phyloP scores from a whole-genome alignment of 2,113 vertebrate species.

The Verasper variegatus region DNA sequence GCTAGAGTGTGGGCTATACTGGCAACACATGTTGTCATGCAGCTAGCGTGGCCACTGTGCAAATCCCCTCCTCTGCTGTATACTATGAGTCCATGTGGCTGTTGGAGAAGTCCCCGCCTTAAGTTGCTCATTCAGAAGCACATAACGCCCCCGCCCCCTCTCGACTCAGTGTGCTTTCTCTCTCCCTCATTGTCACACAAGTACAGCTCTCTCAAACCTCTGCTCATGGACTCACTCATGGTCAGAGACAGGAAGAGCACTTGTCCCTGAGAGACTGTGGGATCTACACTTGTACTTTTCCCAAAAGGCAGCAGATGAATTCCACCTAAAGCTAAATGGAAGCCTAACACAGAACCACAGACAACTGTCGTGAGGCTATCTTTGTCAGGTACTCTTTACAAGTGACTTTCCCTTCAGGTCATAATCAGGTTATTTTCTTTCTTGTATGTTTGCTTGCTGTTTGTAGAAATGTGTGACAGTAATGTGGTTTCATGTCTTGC shows the following conservation, averaged over 20 bases:
- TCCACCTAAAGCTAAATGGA: conserved; percentile 49
- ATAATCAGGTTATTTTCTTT: background rate
- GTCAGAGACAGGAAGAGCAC: conserved; percentile 35
- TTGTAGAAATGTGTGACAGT: background rate
- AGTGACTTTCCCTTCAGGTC: conserved; percentile 5
- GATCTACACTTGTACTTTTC: conserved; percentile 28
- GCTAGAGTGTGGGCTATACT: no score
- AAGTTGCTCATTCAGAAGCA: conserved; percentile 53
- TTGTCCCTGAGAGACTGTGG: conserved; percentile 34
- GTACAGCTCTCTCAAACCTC: conserved; percentile 29
- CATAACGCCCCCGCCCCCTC: conserved; percentile 30
- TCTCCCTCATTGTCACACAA: conserved; percentile 48
- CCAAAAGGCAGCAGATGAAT: conserved; percentile 42
- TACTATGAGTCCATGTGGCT: conserved; percentile 35
- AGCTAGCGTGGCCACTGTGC: background rate
- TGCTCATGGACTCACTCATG: conserved; percentile 53
- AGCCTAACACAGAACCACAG: conserved; percentile 42
- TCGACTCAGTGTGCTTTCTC: conserved; percentile 16
- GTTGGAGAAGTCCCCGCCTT: conserved; percentile 62
- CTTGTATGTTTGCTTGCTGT: background rate
- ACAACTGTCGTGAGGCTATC: conserved; percentile 39
- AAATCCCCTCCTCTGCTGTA: conserved; percentile 18
- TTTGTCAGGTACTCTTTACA: conserved; percentile 63
- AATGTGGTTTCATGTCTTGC: background rate
- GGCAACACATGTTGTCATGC: background rate